Evolutionary conservation across 1,140 invertebrate genomes (phyloP), one percentile per base, ranked within the genome.

Genomic region (Drosophila pandora): DNA sequence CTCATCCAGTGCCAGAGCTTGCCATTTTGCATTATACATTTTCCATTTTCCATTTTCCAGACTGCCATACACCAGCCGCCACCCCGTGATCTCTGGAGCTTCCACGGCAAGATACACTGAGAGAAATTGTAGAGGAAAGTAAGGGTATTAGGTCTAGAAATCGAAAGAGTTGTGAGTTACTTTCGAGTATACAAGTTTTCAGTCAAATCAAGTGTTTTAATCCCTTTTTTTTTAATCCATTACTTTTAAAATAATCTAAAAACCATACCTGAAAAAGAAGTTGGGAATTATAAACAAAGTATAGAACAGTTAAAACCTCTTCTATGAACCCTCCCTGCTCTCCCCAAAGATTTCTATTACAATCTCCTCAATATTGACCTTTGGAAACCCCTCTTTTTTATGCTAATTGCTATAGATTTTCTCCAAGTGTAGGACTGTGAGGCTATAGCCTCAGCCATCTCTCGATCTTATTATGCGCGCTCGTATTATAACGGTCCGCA

Each of bases 401-500:
- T 32, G 8, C 8, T 9, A 25, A 9, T 12, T 12, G 3, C 5
- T 32, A 1, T 2, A n/a, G 41, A 13, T 47, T 47, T 47, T 47
- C 43, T 8, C 8, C 3, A 1, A 12, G 43, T 47, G 23, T 17
- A 23, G 22, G 3, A n/a, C 30, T 30, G 53, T 62, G 53, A 55
- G 23, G 45, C 47, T 49, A 37, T 32, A 17, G 49, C 61, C 41
- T 17, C 9, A 61, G 37, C 60, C 48, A 57, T 65, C 54, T 57
- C 68, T 67, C 45, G 68, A 67, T 77, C 82, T 87, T 82, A 87
- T 85, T 85, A 87, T 87, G 78, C 82, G 63, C 82, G 76, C 82
- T 85, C 78, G 82, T 60, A 87, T 82, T 78, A 81, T 87, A 87
- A 87, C 82, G 82, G 82, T 87, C 73, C 62, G 75, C 82, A 82